Percentiles rank a stretch among this genome's conserved stretches.
Conservation (phyloP, 2,888 invertebrate genomes). For the Papilio demoleus region DNA sequence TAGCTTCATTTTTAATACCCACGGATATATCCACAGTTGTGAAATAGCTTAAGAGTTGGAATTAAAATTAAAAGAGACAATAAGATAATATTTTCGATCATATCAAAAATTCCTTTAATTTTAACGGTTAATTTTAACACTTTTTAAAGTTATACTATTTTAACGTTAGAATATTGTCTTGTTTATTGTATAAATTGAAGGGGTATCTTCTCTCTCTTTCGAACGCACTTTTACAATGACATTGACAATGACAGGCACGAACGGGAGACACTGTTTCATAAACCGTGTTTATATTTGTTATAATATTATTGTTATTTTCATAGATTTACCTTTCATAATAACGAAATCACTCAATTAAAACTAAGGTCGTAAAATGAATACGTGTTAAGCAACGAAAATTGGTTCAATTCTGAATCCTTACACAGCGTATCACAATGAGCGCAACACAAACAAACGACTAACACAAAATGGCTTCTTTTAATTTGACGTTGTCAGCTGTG, state of each 20-base stretch:
- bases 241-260: neutral
- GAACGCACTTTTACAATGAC: neutral
- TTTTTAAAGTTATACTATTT: too few species aligned
- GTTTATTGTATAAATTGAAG: neutral
- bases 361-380: neutral
- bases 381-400: neutral
- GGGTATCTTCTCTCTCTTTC: neutral
- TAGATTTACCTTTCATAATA: slow-evolving; percentile 1
- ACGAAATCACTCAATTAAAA: neutral
- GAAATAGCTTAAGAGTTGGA: too few species aligned
- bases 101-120: too few species aligned
- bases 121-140: too few species aligned
- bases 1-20: neutral
- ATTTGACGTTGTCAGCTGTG: neutral
- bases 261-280: neutral
- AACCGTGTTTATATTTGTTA: neutral
- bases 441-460: neutral
- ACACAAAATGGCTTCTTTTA: neutral
- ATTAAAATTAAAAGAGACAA: too few species aligned
- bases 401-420: neutral
- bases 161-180: neutral
- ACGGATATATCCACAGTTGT: too few species aligned
- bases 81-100: too few species aligned
- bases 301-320: neutral
- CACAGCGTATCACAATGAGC: neutral